These are phyloP conservation scores for Centropristis striata DNA, from an alignment of 2,113 vertebrate species.

Conservation along the genomic window DNA sequence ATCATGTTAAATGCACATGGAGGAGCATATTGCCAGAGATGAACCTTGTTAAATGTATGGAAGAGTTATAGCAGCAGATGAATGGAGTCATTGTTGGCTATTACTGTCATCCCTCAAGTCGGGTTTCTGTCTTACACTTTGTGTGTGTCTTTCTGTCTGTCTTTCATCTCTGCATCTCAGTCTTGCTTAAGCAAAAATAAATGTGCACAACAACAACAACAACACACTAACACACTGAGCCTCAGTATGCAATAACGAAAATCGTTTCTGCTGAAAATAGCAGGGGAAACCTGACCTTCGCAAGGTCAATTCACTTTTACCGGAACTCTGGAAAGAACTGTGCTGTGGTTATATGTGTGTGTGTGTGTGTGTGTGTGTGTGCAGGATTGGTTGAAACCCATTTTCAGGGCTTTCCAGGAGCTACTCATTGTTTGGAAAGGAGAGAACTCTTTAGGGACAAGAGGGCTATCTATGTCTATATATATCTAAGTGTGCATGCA, in stretches of 20 bases:
- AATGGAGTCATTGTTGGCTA: conserved; percentile 34
- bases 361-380: not conserved
- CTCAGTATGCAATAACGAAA: conserved; percentile 1
- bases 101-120: conserved; percentile 1
- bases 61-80: not conserved
- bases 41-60: conserved; percentile 26
- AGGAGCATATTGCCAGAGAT: conserved; percentile 11
- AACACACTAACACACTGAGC: not conserved
- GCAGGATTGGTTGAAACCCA: conserved; percentile 38
- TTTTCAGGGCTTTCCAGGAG: conserved; percentile 69
- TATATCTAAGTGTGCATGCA: conserved; percentile 19
- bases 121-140: conserved; percentile 5
- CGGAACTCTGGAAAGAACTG: conserved; percentile 15
- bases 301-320: conserved; percentile 24
- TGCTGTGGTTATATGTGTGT: conserved; percentile 5
- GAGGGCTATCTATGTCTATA: conserved; percentile 65
- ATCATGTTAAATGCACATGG: conserved; percentile 14
- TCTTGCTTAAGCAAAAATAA: not conserved
- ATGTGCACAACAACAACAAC: conserved; percentile 8
- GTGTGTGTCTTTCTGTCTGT: not conserved
- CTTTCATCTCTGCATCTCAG: conserved; percentile 1
- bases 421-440: conserved; percentile 77
- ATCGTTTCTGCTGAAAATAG: conserved; percentile 21
- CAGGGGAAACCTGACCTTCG: conserved; percentile 26
- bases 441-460: conserved; percentile 68